Conservation (phyloP, 2,113 vertebrate species). For the Hylia prasina region DNA sequence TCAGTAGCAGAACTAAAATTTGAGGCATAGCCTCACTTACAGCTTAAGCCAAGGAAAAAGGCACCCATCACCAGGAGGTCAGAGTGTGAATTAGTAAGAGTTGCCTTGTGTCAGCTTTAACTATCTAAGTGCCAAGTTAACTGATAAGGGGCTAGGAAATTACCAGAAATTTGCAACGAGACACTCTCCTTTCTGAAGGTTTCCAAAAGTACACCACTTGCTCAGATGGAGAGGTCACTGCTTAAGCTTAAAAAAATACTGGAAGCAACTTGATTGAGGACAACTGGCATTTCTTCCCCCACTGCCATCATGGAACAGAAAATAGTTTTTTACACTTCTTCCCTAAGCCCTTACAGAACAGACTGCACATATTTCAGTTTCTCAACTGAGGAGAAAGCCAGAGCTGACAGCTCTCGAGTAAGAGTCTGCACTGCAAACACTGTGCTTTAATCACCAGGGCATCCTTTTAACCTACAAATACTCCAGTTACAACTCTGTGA, state of each 20-base stretch:
- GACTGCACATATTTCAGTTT: conserved; percentile 27
- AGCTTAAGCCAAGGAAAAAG: neutral
- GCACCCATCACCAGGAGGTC: neutral
- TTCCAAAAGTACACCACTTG: neutral
- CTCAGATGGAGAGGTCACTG: neutral
- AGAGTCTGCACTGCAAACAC: neutral
- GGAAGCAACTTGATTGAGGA: neutral
- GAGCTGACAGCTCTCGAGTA: neutral
- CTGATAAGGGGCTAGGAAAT: neutral
- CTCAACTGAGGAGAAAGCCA: neutral
- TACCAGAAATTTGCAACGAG: neutral
- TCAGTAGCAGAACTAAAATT: neutral
- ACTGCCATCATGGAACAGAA: neutral
- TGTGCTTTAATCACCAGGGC: neutral
- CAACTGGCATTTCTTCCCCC: conserved; percentile 8
- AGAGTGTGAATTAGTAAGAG: neutral
- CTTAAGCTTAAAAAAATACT: neutral
- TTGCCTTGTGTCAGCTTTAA: neutral
- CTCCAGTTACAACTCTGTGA: neutral
- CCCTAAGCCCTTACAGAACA: conserved; percentile 8
- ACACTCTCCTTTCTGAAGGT: neutral
- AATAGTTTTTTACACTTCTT: neutral
- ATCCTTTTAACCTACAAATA: neutral
- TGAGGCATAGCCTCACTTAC: neutral
- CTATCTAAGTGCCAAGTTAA: neutral